Conservation (phyloP, 2,797 vertebrate species). For the Peromyscus melanophrys region DNA sequence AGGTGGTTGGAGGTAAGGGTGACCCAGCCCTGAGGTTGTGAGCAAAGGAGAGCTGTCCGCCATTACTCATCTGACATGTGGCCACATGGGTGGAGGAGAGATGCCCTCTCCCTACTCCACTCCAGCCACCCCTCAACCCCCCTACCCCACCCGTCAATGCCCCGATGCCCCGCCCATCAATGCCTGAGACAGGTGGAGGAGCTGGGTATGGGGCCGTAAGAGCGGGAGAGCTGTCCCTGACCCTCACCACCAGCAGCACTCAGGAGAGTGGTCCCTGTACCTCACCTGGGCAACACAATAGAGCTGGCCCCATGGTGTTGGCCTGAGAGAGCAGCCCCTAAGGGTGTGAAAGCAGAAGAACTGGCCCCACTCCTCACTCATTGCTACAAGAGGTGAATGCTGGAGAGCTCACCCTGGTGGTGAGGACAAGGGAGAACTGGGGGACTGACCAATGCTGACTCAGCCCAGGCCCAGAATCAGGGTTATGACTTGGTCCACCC, state of each 20-base stretch:
- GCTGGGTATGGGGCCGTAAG: too few species aligned
- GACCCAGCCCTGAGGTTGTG: background rate
- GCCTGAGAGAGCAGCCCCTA: background rate
- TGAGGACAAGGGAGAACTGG: background rate
- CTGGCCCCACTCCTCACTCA: background rate
- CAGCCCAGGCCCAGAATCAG: background rate
- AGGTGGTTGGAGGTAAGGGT: background rate
- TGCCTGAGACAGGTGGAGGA: too few species aligned
- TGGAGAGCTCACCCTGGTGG: background rate
- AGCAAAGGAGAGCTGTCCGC: background rate
- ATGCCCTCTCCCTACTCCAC: background rate
- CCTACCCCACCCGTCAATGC: too few species aligned
- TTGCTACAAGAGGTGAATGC: background rate
- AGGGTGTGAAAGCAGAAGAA: background rate
- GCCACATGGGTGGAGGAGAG: background rate
- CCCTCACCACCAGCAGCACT: too few species aligned
- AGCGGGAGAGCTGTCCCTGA: too few species aligned
- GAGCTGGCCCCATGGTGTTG: background rate
- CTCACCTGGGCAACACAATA: too few species aligned
- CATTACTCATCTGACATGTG: background rate
- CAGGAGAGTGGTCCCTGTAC: too few species aligned
- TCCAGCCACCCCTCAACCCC: too few species aligned
- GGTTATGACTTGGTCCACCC: background rate
- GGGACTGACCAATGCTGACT: background rate
- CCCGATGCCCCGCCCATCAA: too few species aligned